Evolutionary conservation across 2,797 vertebrate species (phyloP), one percentile per base, ranked within the genome.

Genomic region (Allobates femoralis): DNA sequence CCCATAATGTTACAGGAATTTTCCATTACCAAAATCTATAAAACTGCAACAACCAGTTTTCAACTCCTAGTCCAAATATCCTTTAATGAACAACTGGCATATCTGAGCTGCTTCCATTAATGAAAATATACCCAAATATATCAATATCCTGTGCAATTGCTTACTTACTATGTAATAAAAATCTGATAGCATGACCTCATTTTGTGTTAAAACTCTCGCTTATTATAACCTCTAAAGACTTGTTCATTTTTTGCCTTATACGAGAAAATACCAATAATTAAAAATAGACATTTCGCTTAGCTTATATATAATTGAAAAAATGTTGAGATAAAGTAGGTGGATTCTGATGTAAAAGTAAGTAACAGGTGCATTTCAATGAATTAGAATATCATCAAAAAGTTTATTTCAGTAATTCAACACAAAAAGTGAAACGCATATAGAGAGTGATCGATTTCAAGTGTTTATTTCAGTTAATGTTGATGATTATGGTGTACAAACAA

Each of bases 1-100:
- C 3, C 66, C 66, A 41, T 58, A 56, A 16, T 73, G 41, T 41
- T 73, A 82, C 80, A 82, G 58, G 51, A 30, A 41, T 73, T 82
- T 73, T 66, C 80, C 80, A 82, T 82, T 71, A 73, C 34, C 66
- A 71, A 56, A 81, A 71, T 82, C 80, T 82, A 82, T 82, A 82
- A 56, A 73, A 73, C 32, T 66, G 41, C 16, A 46, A 28, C 37
- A 66, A 79, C 58, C 14, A 26, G 32, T 66, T n/a, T 80, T 32
- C 79, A 28, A 19, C 21, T 58, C 10, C 41, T 58, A 56, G 66
- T 23, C 41, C 7, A n/a, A 3, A 73, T 64, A 82, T 46, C 41
- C 41, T 46, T 1, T 46, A 11, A 46, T 46, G 41, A 11, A 46
- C 8, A 46, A 46, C 41, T 46, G 37, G 51, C 32, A 73, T 73